Evolutionary conservation across 2,888 invertebrate species (phyloP).

Genomic region (Lysandra bellargus): DNA sequence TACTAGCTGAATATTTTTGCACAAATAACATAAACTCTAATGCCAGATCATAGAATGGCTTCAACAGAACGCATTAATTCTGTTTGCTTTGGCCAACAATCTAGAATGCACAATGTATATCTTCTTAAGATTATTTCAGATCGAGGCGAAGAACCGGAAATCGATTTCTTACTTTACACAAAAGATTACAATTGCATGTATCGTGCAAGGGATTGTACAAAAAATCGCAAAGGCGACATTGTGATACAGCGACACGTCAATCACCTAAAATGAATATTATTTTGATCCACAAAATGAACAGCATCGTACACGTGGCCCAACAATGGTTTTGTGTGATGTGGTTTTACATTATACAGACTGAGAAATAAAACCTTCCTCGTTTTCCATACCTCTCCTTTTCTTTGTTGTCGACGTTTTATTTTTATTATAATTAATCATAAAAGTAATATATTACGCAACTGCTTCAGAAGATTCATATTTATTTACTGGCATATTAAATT

Average conservation of each 20-base stretch:
- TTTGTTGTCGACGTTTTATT: not conserved
- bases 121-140: conserved; percentile 19
- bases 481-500: conserved; percentile 17
- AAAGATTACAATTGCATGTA: conserved; percentile 9
- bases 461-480: not conserved
- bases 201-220: not conserved
- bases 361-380: not conserved
- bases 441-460: not conserved
- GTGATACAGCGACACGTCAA: conserved; percentile 16
- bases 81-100: conserved; percentile 16
- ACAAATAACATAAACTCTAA: not conserved
- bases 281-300: conserved; percentile 20
- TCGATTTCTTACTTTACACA: conserved; percentile 8
- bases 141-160: conserved; percentile 19
- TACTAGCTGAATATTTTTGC: not conserved
- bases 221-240: conserved; percentile 23
- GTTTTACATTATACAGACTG: conserved; percentile 1
- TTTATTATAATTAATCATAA: not conserved
- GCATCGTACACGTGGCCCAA: not conserved
- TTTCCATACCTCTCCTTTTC: not conserved
- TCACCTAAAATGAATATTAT: conserved; percentile 28
- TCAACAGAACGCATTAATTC: conserved; percentile 9
- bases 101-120: conserved; percentile 17
- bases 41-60: not conserved
- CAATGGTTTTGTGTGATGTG: conserved; percentile 18